Evolutionary conservation across 2,888 invertebrate species (phyloP).

Genomic region (Protonemura montana): DNA sequence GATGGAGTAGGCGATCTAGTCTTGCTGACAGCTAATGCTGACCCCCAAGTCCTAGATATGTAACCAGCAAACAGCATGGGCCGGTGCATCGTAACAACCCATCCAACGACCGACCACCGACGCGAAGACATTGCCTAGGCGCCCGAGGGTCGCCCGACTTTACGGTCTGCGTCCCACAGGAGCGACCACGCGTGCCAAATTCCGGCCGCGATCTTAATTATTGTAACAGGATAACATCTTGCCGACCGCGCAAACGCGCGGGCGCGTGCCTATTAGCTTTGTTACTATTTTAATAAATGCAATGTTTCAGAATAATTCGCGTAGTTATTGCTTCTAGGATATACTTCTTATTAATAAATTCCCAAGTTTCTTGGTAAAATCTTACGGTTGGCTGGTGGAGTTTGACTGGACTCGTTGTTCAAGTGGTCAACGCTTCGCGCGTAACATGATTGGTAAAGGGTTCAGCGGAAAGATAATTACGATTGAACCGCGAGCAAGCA

Average conservation of each 20-base stretch:
- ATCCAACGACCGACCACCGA: not conserved
- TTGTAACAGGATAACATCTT: constrained; percentile 15
- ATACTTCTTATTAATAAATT: not conserved
- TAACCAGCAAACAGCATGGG: not conserved
- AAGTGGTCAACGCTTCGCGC: not conserved
- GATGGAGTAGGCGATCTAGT: not conserved
- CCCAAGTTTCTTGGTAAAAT: constrained; percentile 1
- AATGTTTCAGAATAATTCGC: not conserved
- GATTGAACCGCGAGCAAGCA: not conserved
- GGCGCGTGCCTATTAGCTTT: constrained; percentile 10
- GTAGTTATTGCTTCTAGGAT: not conserved
- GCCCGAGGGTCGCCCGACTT: constrained; percentile 18
- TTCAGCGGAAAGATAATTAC: constrained; percentile 7
- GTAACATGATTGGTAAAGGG: not conserved
- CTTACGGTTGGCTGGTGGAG: not conserved
- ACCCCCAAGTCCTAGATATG: not conserved
- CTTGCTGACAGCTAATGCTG: not conserved
- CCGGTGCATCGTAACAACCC: not conserved
- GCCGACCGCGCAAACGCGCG: not conserved
- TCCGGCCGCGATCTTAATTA: constrained; percentile 13
- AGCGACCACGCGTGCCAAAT: constrained; percentile 31
- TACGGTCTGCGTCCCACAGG: constrained; percentile 37
- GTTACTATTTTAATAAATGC: not conserved
- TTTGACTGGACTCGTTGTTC: not conserved
- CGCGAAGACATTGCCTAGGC: not conserved